Conservation (phyloP, 1,140 invertebrate species). For the Dinoponera quadriceps region DNA sequence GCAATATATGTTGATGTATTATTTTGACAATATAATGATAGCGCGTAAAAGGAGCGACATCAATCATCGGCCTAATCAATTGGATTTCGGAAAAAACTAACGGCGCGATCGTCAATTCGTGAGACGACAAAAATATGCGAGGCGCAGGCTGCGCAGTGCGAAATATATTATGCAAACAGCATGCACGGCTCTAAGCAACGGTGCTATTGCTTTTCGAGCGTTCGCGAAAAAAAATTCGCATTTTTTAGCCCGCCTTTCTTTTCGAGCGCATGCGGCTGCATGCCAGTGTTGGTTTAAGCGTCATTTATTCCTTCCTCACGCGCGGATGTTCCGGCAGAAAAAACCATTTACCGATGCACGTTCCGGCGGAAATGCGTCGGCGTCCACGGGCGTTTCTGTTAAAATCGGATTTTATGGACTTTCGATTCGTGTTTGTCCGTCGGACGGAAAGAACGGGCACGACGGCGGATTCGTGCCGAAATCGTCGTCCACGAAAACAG, state of each 20-base stretch:
- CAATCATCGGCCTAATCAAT: slow-evolving; percentile 24
- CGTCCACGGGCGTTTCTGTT: slow-evolving; percentile 5
- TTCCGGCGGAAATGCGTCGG: slow-evolving; percentile 14
- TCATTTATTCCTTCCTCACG: slow-evolving; percentile 49
- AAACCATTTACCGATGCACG: slow-evolving; percentile 66
- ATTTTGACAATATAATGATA: slow-evolving; percentile 10
- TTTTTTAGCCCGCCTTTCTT: slow-evolving; percentile 30
- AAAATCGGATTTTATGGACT: slow-evolving; percentile 53
- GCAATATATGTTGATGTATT: not conserved
- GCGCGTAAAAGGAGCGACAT: slow-evolving; percentile 1
- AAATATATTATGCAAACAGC: slow-evolving; percentile 57
- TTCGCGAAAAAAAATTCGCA: slow-evolving; percentile 36
- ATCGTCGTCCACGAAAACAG: slow-evolving; percentile 28
- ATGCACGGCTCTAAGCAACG: slow-evolving; percentile 47
- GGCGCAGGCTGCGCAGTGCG: slow-evolving; percentile 7
- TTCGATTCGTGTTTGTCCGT: slow-evolving; percentile 45
- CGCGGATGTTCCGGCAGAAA: slow-evolving; percentile 40
- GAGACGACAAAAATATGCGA: slow-evolving; percentile 12
- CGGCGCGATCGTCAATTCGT: slow-evolving; percentile 15
- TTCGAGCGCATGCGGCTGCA: not conserved
- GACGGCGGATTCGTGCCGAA: slow-evolving; percentile 1
- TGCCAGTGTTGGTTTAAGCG: slow-evolving; percentile 51
- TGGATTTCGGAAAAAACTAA: slow-evolving; percentile 27
- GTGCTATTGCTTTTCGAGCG: slow-evolving; percentile 21
- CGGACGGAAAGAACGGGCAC: not conserved